Evolutionary conservation across 2,888 invertebrate genomes (phyloP).

Genomic region (Petrolisthes manimaculis): DNA sequence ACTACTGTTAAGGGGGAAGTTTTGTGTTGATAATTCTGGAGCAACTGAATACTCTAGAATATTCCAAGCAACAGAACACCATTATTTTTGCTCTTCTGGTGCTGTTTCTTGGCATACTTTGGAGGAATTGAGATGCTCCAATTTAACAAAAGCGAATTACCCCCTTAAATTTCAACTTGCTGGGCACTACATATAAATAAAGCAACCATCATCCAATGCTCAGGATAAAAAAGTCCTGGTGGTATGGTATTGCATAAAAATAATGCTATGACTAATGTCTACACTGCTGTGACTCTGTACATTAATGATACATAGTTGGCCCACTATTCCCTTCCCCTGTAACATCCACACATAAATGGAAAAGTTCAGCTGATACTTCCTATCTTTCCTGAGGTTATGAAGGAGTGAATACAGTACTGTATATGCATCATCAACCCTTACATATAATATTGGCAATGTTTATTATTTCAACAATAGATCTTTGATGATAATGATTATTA

Average conservation of each 20-base stretch:
- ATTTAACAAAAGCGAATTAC: too few species aligned
- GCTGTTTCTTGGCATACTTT: too few species aligned
- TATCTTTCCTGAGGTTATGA: constrained; percentile 44
- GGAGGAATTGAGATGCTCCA: too few species aligned
- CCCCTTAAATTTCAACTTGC: too few species aligned
- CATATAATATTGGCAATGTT: constrained; percentile 23
- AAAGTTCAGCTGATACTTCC: constrained; percentile 32
- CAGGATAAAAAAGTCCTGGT: not conserved
- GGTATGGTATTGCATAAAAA: not conserved
- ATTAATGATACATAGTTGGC: not conserved
- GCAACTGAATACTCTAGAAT: too few species aligned
- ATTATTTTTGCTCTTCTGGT: too few species aligned
- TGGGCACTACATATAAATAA: too few species aligned
- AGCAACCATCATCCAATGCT: too few species aligned
- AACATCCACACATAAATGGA: not conserved
- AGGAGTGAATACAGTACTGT: constrained; percentile 8
- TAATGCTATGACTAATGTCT: not conserved
- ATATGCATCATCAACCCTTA: constrained; percentile 27
- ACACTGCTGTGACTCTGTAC: not conserved
- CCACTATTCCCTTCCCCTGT: not conserved
- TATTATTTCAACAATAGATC: constrained; percentile 23
- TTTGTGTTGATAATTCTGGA: too few species aligned
- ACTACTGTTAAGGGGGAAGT: too few species aligned
- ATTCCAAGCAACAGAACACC: too few species aligned
- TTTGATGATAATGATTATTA: constrained; percentile 25